Conservation (phyloP, 2,797 vertebrate species). For the Brotula barbata region DNA sequence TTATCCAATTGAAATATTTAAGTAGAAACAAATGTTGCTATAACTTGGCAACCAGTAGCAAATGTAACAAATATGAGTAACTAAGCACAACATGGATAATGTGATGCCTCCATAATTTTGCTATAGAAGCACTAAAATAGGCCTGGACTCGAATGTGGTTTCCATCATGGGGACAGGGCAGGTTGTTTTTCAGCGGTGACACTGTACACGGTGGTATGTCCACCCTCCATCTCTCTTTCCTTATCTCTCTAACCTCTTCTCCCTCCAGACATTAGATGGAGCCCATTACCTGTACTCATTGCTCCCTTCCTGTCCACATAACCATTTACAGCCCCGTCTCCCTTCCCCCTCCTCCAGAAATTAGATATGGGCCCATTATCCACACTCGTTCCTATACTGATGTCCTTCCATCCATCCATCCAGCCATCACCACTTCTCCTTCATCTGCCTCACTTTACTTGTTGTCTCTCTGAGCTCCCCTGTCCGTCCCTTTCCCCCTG, state of each 20-base stretch:
- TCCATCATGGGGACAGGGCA: too few relatives aligned
- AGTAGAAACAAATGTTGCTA: too few relatives aligned
- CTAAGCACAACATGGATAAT: too few relatives aligned
- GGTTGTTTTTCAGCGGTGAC: too few relatives aligned
- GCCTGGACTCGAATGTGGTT: too few relatives aligned
- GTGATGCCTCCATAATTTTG: too few relatives aligned
- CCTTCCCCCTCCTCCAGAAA: conserved; percentile 48
- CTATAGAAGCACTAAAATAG: too few relatives aligned
- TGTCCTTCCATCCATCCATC: conserved; percentile 28
- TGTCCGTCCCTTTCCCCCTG: conserved; percentile 49
- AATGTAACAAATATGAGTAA: too few relatives aligned
- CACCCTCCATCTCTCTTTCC: conserved; percentile 32
- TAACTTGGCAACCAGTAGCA: too few relatives aligned
- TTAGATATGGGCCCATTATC: conserved; percentile 54
- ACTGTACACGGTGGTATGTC: too few relatives aligned
- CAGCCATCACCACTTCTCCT: conserved; percentile 13
- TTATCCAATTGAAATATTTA: too few relatives aligned
- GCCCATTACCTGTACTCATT: conserved; percentile 58
- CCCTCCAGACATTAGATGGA: conserved; percentile 56
- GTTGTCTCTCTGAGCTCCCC: conserved; percentile 32
- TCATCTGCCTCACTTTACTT: conserved; percentile 41
- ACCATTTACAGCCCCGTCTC: conserved; percentile 29
- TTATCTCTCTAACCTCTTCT: conserved; percentile 54
- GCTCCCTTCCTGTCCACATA: conserved; percentile 35
- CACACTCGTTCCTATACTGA: conserved; percentile 37